Conservation (phyloP, 2,888 invertebrate species). For the Tenthredo amoena region DNA sequence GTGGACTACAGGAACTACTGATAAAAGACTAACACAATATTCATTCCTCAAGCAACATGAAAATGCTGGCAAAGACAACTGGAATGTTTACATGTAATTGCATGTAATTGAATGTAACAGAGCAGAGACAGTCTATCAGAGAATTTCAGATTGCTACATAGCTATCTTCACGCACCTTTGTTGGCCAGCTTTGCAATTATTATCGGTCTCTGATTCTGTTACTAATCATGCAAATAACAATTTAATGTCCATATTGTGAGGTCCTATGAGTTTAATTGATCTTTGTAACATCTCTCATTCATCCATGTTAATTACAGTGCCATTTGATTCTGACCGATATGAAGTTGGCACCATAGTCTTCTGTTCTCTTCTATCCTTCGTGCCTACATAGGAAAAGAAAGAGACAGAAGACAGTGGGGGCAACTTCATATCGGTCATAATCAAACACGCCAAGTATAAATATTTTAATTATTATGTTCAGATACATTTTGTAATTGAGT, state of each 20-base stretch:
- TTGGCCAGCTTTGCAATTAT: background rate
- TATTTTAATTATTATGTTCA: background rate
- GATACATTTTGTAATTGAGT: background rate
- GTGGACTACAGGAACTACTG: conserved; percentile 11
- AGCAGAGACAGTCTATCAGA: background rate
- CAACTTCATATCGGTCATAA: too few species aligned
- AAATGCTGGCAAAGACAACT: background rate
- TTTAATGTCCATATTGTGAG: background rate
- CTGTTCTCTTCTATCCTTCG: too few species aligned
- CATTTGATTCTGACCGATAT: too few species aligned
- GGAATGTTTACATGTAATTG: conserved; percentile 22
- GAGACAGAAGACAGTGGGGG: too few species aligned
- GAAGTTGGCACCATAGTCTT: too few species aligned
- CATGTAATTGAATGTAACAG: background rate
- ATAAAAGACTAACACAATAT: background rate
- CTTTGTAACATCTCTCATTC: background rate
- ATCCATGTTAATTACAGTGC: background rate
- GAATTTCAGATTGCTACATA: background rate
- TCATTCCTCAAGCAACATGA: conserved; percentile 1
- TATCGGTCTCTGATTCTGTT: background rate
- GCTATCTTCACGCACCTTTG: background rate
- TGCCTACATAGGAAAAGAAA: too few species aligned
- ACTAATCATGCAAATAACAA: background rate
- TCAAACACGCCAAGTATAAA: too few species aligned
- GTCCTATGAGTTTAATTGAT: background rate